Percentiles rank a stretch among this genome's conserved stretches.
Evolutionary conservation across 2,797 vertebrate species (phyloP).

Genomic region (Limnodromus scolopaceus): DNA sequence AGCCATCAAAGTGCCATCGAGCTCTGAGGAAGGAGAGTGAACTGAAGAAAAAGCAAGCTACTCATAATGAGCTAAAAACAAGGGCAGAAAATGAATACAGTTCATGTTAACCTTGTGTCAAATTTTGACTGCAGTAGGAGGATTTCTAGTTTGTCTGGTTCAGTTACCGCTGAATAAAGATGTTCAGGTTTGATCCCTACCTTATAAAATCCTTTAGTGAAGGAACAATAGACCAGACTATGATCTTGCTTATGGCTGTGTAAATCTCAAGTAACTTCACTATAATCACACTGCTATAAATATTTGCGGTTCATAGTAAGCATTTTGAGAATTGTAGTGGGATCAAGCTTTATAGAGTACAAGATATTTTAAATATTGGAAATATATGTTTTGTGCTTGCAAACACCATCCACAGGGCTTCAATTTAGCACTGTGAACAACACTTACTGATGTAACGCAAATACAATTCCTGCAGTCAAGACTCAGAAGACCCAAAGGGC

Average conservation of each 20-base stretch:
- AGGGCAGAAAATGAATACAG: not conserved
- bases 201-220: not conserved
- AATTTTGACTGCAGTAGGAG: not conserved
- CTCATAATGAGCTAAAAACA: not conserved
- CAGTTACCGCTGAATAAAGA: not conserved
- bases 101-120: not conserved
- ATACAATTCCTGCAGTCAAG: not conserved
- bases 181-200: not conserved
- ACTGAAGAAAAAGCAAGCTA: not conserved
- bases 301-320: not conserved
- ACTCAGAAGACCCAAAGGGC: not conserved
- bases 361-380: not conserved
- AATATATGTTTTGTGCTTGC: not conserved
- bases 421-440: not conserved
- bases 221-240: not conserved
- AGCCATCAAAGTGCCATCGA: not conserved
- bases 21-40: not conserved
- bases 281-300: not conserved
- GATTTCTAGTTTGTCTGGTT: not conserved
- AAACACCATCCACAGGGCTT: not conserved
- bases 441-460: not conserved
- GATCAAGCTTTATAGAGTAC: not conserved
- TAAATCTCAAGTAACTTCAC: constrained; percentile 18
- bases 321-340: not conserved
- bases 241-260: not conserved